Evolutionary conservation across 2,888 invertebrate genomes (phyloP).

Genomic region (Cheilosia impressa): DNA sequence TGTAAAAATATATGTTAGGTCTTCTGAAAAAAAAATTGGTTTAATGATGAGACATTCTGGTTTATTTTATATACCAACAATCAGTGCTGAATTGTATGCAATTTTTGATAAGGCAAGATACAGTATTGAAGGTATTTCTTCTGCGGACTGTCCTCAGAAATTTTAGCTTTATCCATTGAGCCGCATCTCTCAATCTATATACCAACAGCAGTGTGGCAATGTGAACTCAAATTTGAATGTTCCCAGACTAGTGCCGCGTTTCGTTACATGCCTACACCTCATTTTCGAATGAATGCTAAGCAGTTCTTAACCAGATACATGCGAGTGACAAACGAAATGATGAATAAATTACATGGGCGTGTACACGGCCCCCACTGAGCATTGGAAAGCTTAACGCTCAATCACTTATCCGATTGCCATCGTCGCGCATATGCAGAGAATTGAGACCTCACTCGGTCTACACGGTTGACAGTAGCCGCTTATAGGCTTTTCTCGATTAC

Average conservation of each 20-base stretch:
- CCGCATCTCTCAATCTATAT: too few relatives aligned
- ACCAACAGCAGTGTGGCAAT: too few relatives aligned
- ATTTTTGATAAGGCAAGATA: too few relatives aligned
- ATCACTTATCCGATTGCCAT: slow-evolving; percentile 42
- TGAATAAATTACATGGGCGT: slow-evolving; percentile 50
- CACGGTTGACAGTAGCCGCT: slow-evolving; percentile 19
- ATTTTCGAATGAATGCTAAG: slow-evolving; percentile 10
- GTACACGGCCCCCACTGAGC: slow-evolving; percentile 39
- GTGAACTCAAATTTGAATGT: not conserved
- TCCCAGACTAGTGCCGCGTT: too few relatives aligned
- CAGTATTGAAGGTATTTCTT: too few relatives aligned
- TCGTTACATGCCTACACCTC: not conserved
- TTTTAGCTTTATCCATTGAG: too few relatives aligned
- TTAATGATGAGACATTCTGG: too few relatives aligned
- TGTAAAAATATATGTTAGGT: too few relatives aligned
- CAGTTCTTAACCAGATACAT: slow-evolving; percentile 24
- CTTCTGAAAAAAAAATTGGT: too few relatives aligned
- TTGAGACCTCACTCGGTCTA: slow-evolving; percentile 41
- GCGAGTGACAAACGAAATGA: slow-evolving; percentile 37
- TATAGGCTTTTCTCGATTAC: slow-evolving; percentile 25
- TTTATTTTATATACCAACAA: too few relatives aligned
- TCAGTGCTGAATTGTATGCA: too few relatives aligned
- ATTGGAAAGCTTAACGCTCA: slow-evolving; percentile 35
- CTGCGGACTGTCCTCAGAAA: too few relatives aligned
- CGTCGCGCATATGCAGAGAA: slow-evolving; percentile 14